Percentiles rank a stretch among this genome's conserved stretches.
phyloP scores from a whole-genome alignment of 1,140 invertebrate species.

The Drosophila ogumai region DNA sequence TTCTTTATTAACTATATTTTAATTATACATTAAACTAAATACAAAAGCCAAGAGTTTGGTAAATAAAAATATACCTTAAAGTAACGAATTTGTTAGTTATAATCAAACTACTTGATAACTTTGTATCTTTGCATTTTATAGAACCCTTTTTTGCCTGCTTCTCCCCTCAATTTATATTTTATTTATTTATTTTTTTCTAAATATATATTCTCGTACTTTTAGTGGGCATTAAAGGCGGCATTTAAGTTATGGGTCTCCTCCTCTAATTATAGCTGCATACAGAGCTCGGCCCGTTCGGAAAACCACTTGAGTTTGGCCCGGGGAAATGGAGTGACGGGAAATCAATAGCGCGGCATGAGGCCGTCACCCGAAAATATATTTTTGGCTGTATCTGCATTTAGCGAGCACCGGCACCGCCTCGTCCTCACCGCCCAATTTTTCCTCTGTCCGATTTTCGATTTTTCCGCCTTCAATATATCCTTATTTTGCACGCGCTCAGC shows the following conservation, averaged over 20 bases:
- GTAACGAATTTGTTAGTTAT: neutral
- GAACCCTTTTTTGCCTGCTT: neutral
- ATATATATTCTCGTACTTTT: neutral
- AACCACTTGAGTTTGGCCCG: slow-evolving; percentile 34
- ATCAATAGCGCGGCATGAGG: slow-evolving; percentile 62
- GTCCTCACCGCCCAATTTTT: neutral
- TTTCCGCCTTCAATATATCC: slow-evolving; percentile 23
- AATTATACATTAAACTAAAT: neutral
- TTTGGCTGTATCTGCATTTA: slow-evolving; percentile 29
- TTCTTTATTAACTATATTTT: neutral
- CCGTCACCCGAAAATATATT: slow-evolving; percentile 1
- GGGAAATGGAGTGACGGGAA: slow-evolving; percentile 45
- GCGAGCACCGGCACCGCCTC: slow-evolving; percentile 20
- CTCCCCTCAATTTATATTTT: neutral
- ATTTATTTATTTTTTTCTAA: neutral
- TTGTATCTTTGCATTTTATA: neutral
- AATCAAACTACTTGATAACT: neutral
- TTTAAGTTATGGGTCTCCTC: neutral
- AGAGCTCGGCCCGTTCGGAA: slow-evolving; percentile 1
- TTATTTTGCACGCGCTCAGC: slow-evolving; percentile 45
- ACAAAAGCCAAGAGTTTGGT: neutral
- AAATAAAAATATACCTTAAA: neutral
- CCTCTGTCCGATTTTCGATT: slow-evolving; percentile 6
- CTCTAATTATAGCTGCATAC: slow-evolving; percentile 11
- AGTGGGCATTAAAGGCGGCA: neutral